Evolutionary conservation across 2,888 invertebrate species (phyloP), one percentile per base, ranked within the genome.

Genomic region (Oxycera nigricornis): DNA sequence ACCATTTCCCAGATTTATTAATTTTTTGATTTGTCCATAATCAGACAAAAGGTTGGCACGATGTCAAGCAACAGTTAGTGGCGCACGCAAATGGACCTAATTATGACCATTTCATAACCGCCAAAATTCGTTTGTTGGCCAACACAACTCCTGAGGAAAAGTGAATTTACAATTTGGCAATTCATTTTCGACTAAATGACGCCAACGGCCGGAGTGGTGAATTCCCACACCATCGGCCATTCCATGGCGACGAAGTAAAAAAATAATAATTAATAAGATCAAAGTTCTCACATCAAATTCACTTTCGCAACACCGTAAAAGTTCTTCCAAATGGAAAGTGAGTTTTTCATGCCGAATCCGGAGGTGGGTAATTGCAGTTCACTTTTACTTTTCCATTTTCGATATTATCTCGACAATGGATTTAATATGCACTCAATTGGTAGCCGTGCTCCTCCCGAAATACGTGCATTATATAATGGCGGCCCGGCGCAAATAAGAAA

Each of bases 251-350:
- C 41, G 24, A 14, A 41, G 62, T 7, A 35, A 30, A 52, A 22
- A 50, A 50, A 17, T 28, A 55, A 70, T 55, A 52, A 3, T 14
- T 70, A 52, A 70, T 70, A 70, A 52, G 70, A 55, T 70, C 52
- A 70, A 70, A 70, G 70, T 70, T 70, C 70, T 70, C 70, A 70
- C 70, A 70, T 70, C 55, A 70, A 70, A 31, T 55, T 70, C 70
- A 70, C 70, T 70, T 70, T 70, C 70, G 70, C 55, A 70, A 52
- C 17, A 22, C 50, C 11, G 46, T 46, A 31, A 70, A 70, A 70
- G 39, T 46, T 31, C 39, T 70, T 52, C 20, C 52, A 30, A 70
- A 28, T 70, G 17, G 70, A 70, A 68, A 68, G 46, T 28, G 24
- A 62, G 9, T 70, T 55, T 70, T 55, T 28, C 31, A 30, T 20